phyloP scores from a whole-genome alignment of 2,113 vertebrate genomes.

The Oophaga pumilio region DNA sequence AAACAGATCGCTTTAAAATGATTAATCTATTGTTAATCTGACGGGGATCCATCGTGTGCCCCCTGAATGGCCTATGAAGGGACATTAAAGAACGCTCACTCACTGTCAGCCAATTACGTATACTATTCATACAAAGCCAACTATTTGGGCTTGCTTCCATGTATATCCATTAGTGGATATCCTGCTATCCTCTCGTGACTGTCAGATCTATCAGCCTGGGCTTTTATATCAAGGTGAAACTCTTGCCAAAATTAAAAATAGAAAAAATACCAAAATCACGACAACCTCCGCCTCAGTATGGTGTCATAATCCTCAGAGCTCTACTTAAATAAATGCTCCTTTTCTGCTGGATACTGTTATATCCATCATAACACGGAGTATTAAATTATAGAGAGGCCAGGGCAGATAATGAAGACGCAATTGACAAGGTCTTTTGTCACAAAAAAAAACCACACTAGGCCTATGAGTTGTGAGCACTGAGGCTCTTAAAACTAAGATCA shows the following conservation, averaged over 20 bases:
- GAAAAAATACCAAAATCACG: background rate
- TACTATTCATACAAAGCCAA: background rate
- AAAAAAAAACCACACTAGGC: too few relatives aligned
- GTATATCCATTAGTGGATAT: slow-evolving; percentile 17
- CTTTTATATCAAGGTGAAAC: background rate
- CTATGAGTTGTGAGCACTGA: too few relatives aligned
- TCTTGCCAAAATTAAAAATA: slow-evolving; percentile 16
- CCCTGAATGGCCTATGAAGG: background rate
- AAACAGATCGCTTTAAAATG: background rate
- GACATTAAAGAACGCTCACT: background rate
- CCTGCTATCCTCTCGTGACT: background rate
- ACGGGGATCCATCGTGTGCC: too few relatives aligned
- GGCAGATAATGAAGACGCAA: background rate
- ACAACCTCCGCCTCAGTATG: background rate
- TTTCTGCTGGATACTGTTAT: background rate
- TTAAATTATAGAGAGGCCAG: background rate
- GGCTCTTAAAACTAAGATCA: too few relatives aligned
- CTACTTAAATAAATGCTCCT: background rate
- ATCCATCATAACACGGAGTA: background rate
- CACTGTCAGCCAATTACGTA: background rate
- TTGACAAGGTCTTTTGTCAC: too few relatives aligned
- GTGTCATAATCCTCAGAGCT: background rate
- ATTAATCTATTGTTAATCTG: background rate
- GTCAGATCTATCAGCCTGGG: background rate
- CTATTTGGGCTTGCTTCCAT: background rate